phyloP scores from a whole-genome alignment of 2,113 vertebrate species.

The Channa maculata region DNA sequence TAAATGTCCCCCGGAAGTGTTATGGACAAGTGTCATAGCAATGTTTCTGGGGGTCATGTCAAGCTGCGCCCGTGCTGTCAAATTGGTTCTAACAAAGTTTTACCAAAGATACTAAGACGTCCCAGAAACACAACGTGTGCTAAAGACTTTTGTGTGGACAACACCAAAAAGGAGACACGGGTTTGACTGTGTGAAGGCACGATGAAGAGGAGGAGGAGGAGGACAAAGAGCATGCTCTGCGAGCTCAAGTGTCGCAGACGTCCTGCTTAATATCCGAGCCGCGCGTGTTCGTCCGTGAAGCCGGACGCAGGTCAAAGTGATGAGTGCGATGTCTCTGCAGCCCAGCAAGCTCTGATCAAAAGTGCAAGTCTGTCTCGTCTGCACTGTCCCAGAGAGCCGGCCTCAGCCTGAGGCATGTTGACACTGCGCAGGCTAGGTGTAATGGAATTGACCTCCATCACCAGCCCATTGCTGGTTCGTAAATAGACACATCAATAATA shows the following conservation, averaged over 20 bases:
- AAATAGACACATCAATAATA: conserved; percentile 59
- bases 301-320: conserved; percentile 20
- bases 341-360: conserved; percentile 24
- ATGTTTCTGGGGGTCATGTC: too few species aligned
- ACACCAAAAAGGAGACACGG: too few species aligned
- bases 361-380: conserved; percentile 28
- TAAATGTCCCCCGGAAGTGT: too few species aligned
- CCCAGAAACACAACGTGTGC: too few species aligned
- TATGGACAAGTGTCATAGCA: too few species aligned
- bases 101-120: too few species aligned
- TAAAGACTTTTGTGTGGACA: too few species aligned
- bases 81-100: too few species aligned
- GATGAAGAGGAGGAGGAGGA: background rate
- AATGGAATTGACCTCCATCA: conserved; percentile 62
- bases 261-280: conserved; percentile 14
- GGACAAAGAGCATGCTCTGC: background rate
- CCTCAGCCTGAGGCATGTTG: conserved; percentile 43
- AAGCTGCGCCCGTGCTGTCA: too few species aligned
- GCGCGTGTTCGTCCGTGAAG: conserved; percentile 14
- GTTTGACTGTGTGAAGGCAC: background rate
- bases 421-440: conserved; percentile 55
- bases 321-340: conserved; percentile 30
- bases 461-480: conserved; percentile 8
- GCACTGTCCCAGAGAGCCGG: conserved; percentile 13
- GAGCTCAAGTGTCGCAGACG: conserved; percentile 14